A percentile compares a stretch with the other conserved stretches of the same genome.
These are phyloP conservation scores for Ametastegia equiseti DNA, from an alignment of 2,888 invertebrate genomes.

Conservation along the genomic window DNA sequence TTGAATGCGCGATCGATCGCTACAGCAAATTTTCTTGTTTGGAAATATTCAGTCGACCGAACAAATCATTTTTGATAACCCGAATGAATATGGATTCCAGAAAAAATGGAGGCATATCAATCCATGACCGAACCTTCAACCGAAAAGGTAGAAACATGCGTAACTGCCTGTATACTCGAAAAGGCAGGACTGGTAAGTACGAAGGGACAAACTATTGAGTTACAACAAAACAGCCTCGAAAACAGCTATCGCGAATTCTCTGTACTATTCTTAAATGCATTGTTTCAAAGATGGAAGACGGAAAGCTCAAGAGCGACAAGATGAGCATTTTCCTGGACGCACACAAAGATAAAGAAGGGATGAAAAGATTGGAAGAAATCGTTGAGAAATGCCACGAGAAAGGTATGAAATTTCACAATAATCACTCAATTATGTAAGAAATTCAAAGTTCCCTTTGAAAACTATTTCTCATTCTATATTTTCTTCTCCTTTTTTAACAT, in stretches of 20 bases:
- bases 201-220: not conserved
- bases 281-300: constrained; percentile 13
- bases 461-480: not conserved
- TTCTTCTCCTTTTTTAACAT: not conserved
- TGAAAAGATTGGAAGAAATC: not conserved
- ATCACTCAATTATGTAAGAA: not conserved
- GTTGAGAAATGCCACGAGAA: not conserved
- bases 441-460: not conserved
- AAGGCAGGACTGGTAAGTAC: constrained; percentile 76
- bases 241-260: too few relatives aligned
- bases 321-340: not conserved
- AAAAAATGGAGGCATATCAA: not conserved
- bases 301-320: not conserved
- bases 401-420: constrained; percentile 8
- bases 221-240: not conserved
- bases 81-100: not conserved
- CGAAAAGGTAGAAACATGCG: constrained; percentile 74
- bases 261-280: not conserved
- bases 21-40: too few relatives aligned
- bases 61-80: not conserved
- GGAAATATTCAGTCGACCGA: too few relatives aligned
- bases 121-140: constrained; percentile 72
- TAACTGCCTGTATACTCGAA: constrained; percentile 77
- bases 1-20: too few relatives aligned
- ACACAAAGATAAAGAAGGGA: not conserved